Evolutionary conservation across 1,140 invertebrate species (phyloP), one percentile per base, ranked within the genome.

Genomic region (Drosophila virilis): DNA sequence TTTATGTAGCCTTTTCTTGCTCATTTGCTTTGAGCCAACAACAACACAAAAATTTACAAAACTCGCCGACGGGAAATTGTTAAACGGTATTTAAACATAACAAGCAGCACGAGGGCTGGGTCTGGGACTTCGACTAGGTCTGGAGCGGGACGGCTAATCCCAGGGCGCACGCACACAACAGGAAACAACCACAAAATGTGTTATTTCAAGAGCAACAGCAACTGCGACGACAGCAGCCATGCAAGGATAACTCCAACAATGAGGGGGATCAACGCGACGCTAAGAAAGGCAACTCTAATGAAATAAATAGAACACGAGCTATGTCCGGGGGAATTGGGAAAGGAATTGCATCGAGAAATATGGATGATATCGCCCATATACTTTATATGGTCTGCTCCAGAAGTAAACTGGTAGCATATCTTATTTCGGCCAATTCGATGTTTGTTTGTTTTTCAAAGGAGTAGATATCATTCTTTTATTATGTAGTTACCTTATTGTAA

Each of bases 161-260:
- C 84, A 80, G 61, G 77, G 52, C 84, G 58, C 84, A 88, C 84
- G 84, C 80, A 78, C 78, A 80, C 77, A 80, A 70, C 84, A 89
- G 84, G 84, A 89, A 89, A 74, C 80, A 84, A 89, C 84, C 84
- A 89, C 84, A 88, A 80, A 88, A 89, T 89, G 74, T 84, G 71
- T 89, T 89, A 89, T 88, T 84, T 89, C 70, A 83, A 89, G 65
- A 89, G 83, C 69, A 78, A 54, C 61, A 74, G 22, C 22, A 28
- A 28, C 4, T 5, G 22, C 22, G 22, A 28, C 22, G 22, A 28
- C 22, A 28, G 64, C 75, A 78, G 67, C 64, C 72, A 79, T 73
- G 72, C 54, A 68, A 74, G 76, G 52, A 78, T 64, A 74, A 83
- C 76, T 67, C 50, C 69, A 83, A 77, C 76, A 88, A 89, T 79